Evolutionary conservation across 2,113 vertebrate species (phyloP).

Genomic region (Setophaga kirtlandii): DNA sequence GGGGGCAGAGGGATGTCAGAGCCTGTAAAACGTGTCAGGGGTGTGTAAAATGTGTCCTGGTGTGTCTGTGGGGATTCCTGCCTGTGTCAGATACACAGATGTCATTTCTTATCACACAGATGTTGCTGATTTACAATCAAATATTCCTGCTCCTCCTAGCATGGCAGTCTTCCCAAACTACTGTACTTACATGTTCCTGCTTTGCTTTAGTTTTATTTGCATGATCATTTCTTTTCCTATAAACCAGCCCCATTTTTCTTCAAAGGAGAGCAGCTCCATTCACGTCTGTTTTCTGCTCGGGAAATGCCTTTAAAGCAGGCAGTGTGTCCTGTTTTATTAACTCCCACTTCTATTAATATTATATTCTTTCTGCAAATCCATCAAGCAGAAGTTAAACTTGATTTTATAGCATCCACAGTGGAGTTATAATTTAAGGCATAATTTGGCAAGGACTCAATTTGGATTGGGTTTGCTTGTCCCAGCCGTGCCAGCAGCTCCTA

Average conservation of each 20-base stretch:
- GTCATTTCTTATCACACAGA: constrained; percentile 60
- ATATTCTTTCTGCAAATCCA: constrained; percentile 60
- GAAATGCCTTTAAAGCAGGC: constrained; percentile 33
- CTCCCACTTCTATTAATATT: constrained; percentile 54
- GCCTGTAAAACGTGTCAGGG: not conserved
- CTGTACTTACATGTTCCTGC: constrained; percentile 43
- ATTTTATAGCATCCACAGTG: constrained; percentile 57
- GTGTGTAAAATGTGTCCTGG: not conserved
- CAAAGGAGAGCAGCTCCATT: constrained; percentile 29
- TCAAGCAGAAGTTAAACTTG: constrained; percentile 62
- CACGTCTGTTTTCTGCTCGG: constrained; percentile 3
- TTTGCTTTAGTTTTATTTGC: constrained; percentile 1
- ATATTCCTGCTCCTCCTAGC: constrained; percentile 60
- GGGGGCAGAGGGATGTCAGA: not conserved
- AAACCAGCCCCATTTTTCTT: not conserved
- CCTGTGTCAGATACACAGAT: not conserved
- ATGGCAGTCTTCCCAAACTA: constrained; percentile 60
- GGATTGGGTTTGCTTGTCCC: constrained; percentile 21
- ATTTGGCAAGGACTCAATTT: constrained; percentile 48
- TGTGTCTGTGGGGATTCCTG: not conserved
- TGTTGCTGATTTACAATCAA: constrained; percentile 55
- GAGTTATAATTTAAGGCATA: constrained; percentile 67
- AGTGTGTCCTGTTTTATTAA: constrained; percentile 60
- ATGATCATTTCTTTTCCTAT: not conserved
- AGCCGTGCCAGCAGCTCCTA: constrained; percentile 43